Percentiles rank a stretch among this genome's conserved stretches.
phyloP scores from a whole-genome alignment of 2,888 invertebrate species.

The Plebejus anna region DNA sequence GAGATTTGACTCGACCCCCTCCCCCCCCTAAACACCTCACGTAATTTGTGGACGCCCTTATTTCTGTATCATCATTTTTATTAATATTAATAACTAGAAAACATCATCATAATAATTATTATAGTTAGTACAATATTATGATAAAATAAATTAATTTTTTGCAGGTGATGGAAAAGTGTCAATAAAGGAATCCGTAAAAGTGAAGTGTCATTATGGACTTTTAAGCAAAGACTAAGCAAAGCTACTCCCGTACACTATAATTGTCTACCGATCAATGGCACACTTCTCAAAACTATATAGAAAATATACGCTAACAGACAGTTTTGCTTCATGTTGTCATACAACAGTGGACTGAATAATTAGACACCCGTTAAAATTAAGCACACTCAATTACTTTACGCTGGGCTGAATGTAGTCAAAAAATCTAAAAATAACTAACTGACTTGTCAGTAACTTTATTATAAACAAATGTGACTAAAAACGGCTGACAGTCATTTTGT shows the following conservation, averaged over 20 bases:
- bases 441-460: background rate
- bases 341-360: constrained; percentile 18
- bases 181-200: constrained; percentile 61
- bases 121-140: too few species aligned
- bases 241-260: constrained; percentile 52
- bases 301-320: constrained; percentile 38
- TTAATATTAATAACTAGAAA: too few species aligned
- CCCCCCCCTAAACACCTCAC: too few species aligned
- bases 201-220: constrained; percentile 76
- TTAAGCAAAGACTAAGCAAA: constrained; percentile 65
- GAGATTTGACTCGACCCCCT: too few species aligned
- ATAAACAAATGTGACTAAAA: background rate
- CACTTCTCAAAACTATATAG: constrained; percentile 40
- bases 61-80: too few species aligned
- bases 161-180: constrained; percentile 55
- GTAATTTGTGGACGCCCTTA: too few species aligned
- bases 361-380: background rate
- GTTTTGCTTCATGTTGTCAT: constrained; percentile 41
- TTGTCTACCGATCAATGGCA: constrained; percentile 48
- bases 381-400: background rate
- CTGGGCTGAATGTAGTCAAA: background rate
- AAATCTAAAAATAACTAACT: background rate
- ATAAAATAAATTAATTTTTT: constrained; percentile 30
- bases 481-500: background rate
- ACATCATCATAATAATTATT: too few species aligned